These are phyloP conservation scores for Megalops cyprinoides DNA, from an alignment of 2,797 vertebrate genomes.

Conservation along the genomic window DNA sequence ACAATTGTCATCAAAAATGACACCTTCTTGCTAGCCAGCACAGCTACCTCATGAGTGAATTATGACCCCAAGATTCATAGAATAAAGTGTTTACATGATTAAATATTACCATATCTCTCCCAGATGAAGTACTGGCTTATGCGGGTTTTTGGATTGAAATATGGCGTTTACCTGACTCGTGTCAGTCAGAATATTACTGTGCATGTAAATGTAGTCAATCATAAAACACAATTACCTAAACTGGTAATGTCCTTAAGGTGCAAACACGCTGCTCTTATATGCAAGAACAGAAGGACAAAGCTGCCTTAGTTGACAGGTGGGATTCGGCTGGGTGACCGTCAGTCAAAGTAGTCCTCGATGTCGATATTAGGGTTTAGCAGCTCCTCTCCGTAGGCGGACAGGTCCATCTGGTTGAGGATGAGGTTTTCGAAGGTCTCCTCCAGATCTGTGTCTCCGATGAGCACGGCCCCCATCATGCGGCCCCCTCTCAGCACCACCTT, in stretches of 20 bases:
- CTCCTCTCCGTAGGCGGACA: constrained; percentile 86
- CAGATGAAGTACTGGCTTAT: no score
- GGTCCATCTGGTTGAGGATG: constrained; percentile 95
- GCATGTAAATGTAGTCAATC: no score
- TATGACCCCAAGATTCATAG: no score
- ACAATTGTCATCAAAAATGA: no score
- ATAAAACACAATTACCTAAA: background rate
- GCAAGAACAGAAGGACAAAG: background rate
- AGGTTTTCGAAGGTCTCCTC: constrained; percentile 98
- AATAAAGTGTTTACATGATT: no score
- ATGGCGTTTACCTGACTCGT: no score
- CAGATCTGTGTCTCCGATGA: constrained; percentile 92
- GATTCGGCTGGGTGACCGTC: constrained; percentile 34
- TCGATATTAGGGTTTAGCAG: constrained; percentile 91
- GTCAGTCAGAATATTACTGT: no score
- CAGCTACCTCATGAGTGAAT: no score
- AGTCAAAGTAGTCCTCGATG: constrained; percentile 98
- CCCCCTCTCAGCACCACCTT: constrained; percentile 88
- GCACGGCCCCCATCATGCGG: constrained; percentile 87
- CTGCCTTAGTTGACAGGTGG: background rate
- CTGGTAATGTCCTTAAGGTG: background rate
- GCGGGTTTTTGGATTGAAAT: no score
- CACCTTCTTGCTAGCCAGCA: no score
- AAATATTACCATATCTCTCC: no score
- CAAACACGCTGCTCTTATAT: background rate